Conservation (phyloP, 2,888 invertebrate genomes). For the Rhogogaster chlorosoma region DNA sequence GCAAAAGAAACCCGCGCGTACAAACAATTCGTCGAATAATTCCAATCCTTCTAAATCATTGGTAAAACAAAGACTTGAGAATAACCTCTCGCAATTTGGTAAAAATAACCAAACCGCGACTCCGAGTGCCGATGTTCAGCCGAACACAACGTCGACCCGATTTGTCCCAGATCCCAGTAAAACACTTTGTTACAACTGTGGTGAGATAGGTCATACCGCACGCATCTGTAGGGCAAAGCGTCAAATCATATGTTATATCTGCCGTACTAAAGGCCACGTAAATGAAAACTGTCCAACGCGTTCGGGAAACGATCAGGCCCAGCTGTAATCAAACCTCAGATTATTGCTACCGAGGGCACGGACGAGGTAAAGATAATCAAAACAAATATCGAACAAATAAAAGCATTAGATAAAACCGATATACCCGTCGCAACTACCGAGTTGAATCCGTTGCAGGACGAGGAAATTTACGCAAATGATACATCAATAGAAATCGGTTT, state of each 20-base stretch:
- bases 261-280: slow-evolving; percentile 21
- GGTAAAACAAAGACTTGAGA: slow-evolving; percentile 47
- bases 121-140: background rate
- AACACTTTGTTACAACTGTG: slow-evolving; percentile 49
- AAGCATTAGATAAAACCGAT: background rate
- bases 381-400: slow-evolving; percentile 15
- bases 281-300: slow-evolving; percentile 48
- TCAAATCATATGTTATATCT: background rate
- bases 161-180: slow-evolving; percentile 31
- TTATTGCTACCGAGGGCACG: slow-evolving; percentile 47
- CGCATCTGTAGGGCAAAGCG: background rate
- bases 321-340: slow-evolving; percentile 51
- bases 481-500: background rate
- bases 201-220: background rate
- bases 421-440: too few relatives aligned
- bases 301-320: slow-evolving; percentile 54
- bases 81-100: slow-evolving; percentile 50
- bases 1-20: background rate
- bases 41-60: slow-evolving; percentile 51
- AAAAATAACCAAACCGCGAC: slow-evolving; percentile 22
- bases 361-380: slow-evolving; percentile 40
- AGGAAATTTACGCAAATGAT: background rate
- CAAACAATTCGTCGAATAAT: slow-evolving; percentile 34
- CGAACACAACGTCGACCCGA: background rate
- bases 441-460: background rate